A percentile compares a stretch with the other conserved stretches of the same genome.
Conservation (phyloP, 2,888 invertebrate species). For the Hoplodrina blanda region DNA sequence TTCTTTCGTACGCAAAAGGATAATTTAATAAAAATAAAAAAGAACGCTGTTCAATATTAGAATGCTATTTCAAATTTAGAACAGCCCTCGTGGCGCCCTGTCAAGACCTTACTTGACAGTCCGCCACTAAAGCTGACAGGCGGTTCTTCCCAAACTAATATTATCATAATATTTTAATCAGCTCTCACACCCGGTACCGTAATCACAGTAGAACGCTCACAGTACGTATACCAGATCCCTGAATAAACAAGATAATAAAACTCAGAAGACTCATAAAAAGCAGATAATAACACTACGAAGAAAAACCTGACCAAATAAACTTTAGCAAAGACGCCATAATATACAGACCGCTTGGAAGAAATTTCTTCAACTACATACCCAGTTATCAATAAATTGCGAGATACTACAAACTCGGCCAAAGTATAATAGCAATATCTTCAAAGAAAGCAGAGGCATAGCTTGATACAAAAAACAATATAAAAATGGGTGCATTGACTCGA, state of each 20-base stretch:
- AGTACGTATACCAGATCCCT: neutral
- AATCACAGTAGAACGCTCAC: too few relatives aligned
- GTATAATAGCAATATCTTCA: slow-evolving; percentile 16
- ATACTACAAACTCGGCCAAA: slow-evolving; percentile 19
- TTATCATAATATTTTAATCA: too few relatives aligned
- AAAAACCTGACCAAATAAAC: slow-evolving; percentile 24
- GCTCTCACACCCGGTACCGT: too few relatives aligned
- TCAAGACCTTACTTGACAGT: too few relatives aligned
- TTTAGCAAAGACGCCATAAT: neutral
- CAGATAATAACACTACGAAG: slow-evolving; percentile 17
- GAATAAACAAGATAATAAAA: slow-evolving; percentile 5
- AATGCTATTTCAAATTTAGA: too few relatives aligned
- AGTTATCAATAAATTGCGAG: slow-evolving; percentile 31
- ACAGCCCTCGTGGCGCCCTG: too few relatives aligned
- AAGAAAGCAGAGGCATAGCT: slow-evolving; percentile 41
- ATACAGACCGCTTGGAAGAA: slow-evolving; percentile 9
- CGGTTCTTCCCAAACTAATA: too few relatives aligned
- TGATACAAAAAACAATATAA: slow-evolving; percentile 43
- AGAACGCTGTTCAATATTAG: too few relatives aligned
- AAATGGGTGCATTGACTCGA: slow-evolving; percentile 52
- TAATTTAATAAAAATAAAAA: too few relatives aligned
- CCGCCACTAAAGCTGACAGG: too few relatives aligned
- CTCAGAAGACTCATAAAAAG: slow-evolving; percentile 18
- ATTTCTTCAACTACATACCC: slow-evolving; percentile 8
- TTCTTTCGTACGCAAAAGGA: too few relatives aligned